Evolutionary conservation across 2,888 invertebrate genomes (phyloP).

Genomic region (Xylota segnis): DNA sequence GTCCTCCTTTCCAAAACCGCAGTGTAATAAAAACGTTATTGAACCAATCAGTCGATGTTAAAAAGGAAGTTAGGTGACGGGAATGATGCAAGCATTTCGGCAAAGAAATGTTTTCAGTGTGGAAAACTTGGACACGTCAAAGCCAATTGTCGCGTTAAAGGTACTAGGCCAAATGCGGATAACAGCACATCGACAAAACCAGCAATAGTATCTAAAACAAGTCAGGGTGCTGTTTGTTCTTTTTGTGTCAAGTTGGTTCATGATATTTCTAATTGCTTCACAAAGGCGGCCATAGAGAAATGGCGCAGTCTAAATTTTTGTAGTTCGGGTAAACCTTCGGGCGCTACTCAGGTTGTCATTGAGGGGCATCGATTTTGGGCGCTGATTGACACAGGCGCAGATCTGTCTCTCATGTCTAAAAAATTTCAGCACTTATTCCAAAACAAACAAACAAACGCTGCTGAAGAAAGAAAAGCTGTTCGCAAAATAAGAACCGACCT

Average conservation of each 20-base stretch:
- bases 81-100: constrained; percentile 19
- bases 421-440: constrained; percentile 28
- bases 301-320: constrained; percentile 25
- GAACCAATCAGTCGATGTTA: constrained; percentile 14
- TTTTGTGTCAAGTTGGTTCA: constrained; percentile 32
- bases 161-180: not conserved
- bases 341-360: constrained; percentile 10
- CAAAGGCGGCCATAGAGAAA: constrained; percentile 43
- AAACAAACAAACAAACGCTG: no score
- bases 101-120: constrained; percentile 43
- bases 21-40: constrained; percentile 6
- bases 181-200: constrained; percentile 19
- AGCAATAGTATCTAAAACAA: constrained; percentile 11
- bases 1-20: constrained; percentile 17
- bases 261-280: constrained; percentile 39
- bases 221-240: constrained; percentile 15
- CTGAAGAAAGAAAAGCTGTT: no score
- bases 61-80: constrained; percentile 41
- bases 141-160: constrained; percentile 38
- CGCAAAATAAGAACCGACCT: no score
- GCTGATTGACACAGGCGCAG: constrained; percentile 27
- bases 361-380: constrained; percentile 26
- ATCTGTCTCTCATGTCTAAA: constrained; percentile 33
- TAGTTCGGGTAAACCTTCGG: constrained; percentile 10
- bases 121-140: constrained; percentile 34